phyloP scores from a whole-genome alignment of 2,888 invertebrate species.

The Athripsodes cinereus region DNA sequence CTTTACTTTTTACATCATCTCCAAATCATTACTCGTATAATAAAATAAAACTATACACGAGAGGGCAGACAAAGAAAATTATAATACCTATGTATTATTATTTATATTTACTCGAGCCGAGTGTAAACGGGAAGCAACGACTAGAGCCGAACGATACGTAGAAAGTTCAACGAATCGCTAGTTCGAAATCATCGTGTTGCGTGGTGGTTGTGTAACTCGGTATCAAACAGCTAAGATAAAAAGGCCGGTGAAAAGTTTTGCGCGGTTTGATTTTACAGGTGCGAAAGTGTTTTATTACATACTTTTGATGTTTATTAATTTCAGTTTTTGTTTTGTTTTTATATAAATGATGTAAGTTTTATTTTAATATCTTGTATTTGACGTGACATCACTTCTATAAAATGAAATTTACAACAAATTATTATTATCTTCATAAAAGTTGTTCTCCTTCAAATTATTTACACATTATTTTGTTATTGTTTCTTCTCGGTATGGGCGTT shows the following conservation, averaged over 20 bases:
- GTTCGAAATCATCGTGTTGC: not conserved
- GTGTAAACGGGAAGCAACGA: not conserved
- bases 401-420: too few relatives aligned
- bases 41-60: too few relatives aligned
- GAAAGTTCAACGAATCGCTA: not conserved
- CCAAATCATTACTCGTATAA: too few relatives aligned
- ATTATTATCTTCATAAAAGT: not conserved
- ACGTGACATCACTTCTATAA: too few relatives aligned
- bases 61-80: not conserved
- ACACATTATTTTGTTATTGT: too few relatives aligned
- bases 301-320: too few relatives aligned
- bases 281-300: not conserved
- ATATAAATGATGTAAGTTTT: too few relatives aligned
- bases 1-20: too few relatives aligned
- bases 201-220: not conserved
- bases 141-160: not conserved
- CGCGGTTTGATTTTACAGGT: slow-evolving; percentile 1
- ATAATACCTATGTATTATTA: too few relatives aligned
- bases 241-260: slow-evolving; percentile 1
- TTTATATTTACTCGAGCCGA: not conserved
- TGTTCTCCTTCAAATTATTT: not conserved
- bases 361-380: too few relatives aligned
- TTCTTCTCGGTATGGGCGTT: too few relatives aligned
- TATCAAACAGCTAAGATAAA: not conserved
- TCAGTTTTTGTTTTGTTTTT: too few relatives aligned